Conservation (phyloP, 2,888 invertebrate genomes). For the Megastigmus dorsalis region DNA sequence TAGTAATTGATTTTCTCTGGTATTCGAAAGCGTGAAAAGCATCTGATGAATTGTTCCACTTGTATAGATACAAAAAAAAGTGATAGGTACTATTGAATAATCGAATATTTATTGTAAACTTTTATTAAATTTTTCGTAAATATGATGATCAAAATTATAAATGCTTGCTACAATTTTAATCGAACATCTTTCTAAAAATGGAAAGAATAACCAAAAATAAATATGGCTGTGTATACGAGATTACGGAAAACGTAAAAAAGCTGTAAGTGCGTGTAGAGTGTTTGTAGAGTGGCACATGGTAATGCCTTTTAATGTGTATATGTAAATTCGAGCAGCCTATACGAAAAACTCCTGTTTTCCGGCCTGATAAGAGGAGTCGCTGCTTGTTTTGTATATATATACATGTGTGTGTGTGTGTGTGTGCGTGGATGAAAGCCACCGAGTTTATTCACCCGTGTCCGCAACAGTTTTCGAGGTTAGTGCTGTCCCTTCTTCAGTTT, state of each 20-base stretch:
- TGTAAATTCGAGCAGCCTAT: conserved; percentile 34
- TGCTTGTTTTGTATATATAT: conserved; percentile 12
- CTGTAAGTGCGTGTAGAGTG: background rate
- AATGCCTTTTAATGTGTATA: conserved; percentile 7
- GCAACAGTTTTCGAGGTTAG: conserved; percentile 34
- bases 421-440: background rate
- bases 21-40: no score
- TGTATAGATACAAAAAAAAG: no score
- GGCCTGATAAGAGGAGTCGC: conserved; percentile 38
- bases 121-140: no score
- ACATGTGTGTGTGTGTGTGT: no score
- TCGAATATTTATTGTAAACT: no score
- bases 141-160: no score
- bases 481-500: conserved; percentile 1
- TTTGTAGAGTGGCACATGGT: background rate
- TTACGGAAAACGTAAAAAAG: background rate
- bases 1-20: no score
- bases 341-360: conserved; percentile 40
- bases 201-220: background rate
- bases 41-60: no score
- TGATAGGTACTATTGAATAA: no score
- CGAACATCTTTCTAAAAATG: no score
- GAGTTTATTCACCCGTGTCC: conserved; percentile 40
- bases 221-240: no score
- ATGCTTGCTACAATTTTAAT: no score